These are phyloP conservation scores for Micronycteris hirsuta DNA, from an alignment of 2,113 vertebrate genomes.

Conservation along the genomic window DNA sequence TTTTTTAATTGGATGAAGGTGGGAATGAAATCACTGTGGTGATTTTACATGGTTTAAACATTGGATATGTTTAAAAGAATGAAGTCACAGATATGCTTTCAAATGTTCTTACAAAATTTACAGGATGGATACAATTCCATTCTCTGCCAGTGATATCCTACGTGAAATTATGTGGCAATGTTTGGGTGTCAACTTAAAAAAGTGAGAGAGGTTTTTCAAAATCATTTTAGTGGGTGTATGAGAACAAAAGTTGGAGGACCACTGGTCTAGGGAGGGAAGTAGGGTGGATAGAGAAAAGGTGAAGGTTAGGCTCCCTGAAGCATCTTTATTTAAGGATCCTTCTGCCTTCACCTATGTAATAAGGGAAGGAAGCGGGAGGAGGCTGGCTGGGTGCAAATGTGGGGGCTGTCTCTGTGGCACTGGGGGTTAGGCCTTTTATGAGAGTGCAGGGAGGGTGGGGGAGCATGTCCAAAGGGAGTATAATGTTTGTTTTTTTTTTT, in stretches of 20 bases:
- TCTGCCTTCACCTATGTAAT: not conserved
- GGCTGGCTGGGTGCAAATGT: not conserved
- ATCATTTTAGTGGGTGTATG: not conserved
- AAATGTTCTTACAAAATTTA: not conserved
- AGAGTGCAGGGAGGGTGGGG: not conserved
- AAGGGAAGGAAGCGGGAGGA: not conserved
- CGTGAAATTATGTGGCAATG: not conserved
- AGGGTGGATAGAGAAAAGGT: not conserved
- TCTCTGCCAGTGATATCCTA: not conserved
- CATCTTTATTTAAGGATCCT: not conserved
- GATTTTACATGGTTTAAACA: conserved; percentile 1
- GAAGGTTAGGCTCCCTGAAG: not conserved
- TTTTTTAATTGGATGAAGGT: conserved; percentile 22
- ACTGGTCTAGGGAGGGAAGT: not conserved
- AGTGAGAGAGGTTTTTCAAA: not conserved
- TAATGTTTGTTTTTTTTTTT: no score
- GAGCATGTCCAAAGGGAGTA: not conserved
- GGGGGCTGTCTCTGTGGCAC: not conserved
- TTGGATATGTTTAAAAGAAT: conserved; percentile 3
- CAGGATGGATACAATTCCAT: not conserved
- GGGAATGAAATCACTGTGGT: not conserved
- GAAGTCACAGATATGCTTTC: not conserved
- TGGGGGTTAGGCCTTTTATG: not conserved
- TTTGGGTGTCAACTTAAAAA: not conserved
- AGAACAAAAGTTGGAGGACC: not conserved